Base-by-base conservation (phyloP, 2,797 vertebrate species). In the Ambastaia sidthimunki region DNA sequence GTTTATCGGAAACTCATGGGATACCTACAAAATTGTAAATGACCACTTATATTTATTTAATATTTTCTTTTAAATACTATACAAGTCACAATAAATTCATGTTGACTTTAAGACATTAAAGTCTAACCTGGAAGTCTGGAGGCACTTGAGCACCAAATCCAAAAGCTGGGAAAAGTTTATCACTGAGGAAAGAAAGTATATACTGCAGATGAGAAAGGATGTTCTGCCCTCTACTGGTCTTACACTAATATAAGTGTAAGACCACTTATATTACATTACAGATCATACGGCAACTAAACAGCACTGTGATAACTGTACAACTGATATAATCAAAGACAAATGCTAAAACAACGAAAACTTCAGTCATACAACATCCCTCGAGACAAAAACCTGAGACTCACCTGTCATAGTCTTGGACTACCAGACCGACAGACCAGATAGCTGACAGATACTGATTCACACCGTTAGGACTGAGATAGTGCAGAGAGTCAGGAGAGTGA, bases 61-160 rank as follows among this genome's bases (percentile, higher is more conserved):
- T n/a, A n/a, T n/a, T 4, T n/a, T 9, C 19, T 19, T 54, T 19
- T 55, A 21, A 55, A 55, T 55, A 55, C 10, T 55, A 21, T 55
- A 9, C 9, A 57, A 57, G 7, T 16, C 7, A 10, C 25, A 16
- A 62, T 21, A 15, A 16, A 31, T 9, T 7, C 2, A 47, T 41
- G 15, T 41, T 4, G 28, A 28, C 28, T 70, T 13, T 13, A 41
- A 5, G 0, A 71, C 25, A 52, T n/a, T 48, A 31, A 47, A 19
- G 4, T 19, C 88, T 74, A 76, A 98, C 97, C 95, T 97, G 87
- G 89, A 92, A 98, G 67, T 93, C 91, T 85, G 96, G 97, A 88
- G 96, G 97, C 48, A 98, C 88, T 84, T 97, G 96, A 82, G 96
- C 96, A 87, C 97, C 97, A 92, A 99, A 99, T 9, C 96, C 97